These are phyloP conservation scores for Branchinecta sandiegonensis DNA, from an alignment of 2,888 invertebrate species.

Conservation along the genomic window DNA sequence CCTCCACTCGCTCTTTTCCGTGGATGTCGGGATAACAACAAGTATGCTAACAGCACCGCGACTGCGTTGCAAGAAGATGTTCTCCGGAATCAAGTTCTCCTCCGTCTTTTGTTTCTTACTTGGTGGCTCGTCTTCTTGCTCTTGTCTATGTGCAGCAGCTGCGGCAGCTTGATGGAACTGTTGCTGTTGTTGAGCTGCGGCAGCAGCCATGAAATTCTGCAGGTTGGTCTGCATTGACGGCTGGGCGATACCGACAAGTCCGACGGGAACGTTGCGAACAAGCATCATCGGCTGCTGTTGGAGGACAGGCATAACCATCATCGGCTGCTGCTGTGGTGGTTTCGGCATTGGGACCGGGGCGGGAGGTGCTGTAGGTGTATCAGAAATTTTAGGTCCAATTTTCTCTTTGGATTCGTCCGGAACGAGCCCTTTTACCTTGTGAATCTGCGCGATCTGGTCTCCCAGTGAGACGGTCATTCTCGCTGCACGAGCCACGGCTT, in stretches of 20 bases:
- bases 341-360: constrained; percentile 33
- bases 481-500: constrained; percentile 84
- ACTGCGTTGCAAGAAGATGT: constrained; percentile 55
- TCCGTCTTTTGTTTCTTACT: constrained; percentile 79
- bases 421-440: constrained; percentile 82
- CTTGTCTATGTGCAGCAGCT: constrained; percentile 26
- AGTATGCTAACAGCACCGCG: constrained; percentile 61
- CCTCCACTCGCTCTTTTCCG: constrained; percentile 89
- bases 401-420: constrained; percentile 94
- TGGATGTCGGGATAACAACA: constrained; percentile 63
- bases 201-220: constrained; percentile 1
- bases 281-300: constrained; percentile 49
- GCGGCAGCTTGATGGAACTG: constrained; percentile 33
- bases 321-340: constrained; percentile 36
- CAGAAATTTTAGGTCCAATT: constrained; percentile 70
- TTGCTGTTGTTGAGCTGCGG: constrained; percentile 1
- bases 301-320: constrained; percentile 37
- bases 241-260: constrained; percentile 6
- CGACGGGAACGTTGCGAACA: constrained; percentile 37
- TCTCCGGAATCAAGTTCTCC: constrained; percentile 80
- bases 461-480: constrained; percentile 88
- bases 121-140: constrained; percentile 64
- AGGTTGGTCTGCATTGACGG: neutral
- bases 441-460: constrained; percentile 93
- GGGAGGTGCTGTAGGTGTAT: constrained; percentile 34